phyloP scores from a whole-genome alignment of 1,140 invertebrate species.

The Orius laevigatus region DNA sequence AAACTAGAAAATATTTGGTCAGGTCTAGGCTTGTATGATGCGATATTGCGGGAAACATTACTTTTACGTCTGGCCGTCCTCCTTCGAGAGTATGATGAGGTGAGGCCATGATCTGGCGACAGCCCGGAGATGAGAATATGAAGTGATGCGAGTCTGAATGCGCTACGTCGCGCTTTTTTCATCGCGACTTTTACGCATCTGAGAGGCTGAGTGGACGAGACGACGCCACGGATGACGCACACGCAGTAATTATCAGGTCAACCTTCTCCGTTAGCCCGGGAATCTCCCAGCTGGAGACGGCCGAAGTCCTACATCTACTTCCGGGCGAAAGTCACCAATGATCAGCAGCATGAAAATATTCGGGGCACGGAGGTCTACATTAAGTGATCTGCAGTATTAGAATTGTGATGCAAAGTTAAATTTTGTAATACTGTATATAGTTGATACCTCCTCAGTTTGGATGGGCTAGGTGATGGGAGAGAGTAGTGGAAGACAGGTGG shows the following conservation, averaged over 20 bases:
- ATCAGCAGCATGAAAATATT: too few species aligned
- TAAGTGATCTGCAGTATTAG: too few species aligned
- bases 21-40: too few species aligned
- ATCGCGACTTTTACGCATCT: background rate
- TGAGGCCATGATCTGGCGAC: slow-evolving; percentile 2
- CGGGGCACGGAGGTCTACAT: too few species aligned
- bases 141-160: background rate
- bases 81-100: background rate
- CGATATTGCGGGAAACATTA: too few species aligned
- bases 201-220: background rate
- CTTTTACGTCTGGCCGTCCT: slow-evolving; percentile 12
- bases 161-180: background rate
- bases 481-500: too few species aligned
- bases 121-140: background rate
- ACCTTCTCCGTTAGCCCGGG: background rate
- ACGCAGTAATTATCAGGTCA: background rate
- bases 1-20: slow-evolving; percentile 42
- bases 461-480: too few species aligned
- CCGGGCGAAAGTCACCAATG: background rate
- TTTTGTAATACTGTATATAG: too few species aligned
- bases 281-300: background rate
- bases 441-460: too few species aligned
- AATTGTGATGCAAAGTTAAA: too few species aligned
- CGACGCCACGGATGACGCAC: background rate
- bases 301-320: background rate